Evolutionary conservation across 2,797 vertebrate species (phyloP).

Genomic region (Aeoliscus strigatus): DNA sequence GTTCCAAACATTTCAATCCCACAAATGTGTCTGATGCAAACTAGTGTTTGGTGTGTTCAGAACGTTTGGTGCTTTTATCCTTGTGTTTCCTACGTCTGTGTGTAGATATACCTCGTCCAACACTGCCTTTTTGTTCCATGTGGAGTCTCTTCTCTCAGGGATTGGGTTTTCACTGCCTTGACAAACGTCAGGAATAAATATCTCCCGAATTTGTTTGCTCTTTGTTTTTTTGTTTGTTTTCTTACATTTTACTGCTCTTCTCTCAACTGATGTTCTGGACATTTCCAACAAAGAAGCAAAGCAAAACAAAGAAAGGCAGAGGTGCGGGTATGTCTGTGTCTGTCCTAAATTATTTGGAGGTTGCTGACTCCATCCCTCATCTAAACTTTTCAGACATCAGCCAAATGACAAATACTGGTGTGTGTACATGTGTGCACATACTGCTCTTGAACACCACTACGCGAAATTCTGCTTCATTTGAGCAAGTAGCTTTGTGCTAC

Average conservation of each 20-base stretch:
- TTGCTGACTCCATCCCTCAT: constrained; percentile 15
- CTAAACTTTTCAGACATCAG: constrained; percentile 11
- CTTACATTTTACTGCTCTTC: constrained; percentile 15
- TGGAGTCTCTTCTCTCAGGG: constrained; percentile 46
- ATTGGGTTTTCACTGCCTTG: constrained; percentile 25
- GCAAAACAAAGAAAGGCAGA: no score
- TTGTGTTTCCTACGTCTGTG: background rate
- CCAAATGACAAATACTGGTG: constrained; percentile 22
- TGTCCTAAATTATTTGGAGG: constrained; percentile 20
- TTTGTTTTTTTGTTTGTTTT: constrained; percentile 3
- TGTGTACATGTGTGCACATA: constrained; percentile 14
- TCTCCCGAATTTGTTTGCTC: constrained; percentile 1
- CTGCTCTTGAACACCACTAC: no score
- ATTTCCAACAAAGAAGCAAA: no score
- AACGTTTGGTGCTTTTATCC: background rate
- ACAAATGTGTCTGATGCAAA: no score
- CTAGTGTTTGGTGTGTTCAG: background rate
- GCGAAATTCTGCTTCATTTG: no score
- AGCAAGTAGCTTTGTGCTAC: no score
- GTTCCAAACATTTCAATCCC: no score
- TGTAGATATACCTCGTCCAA: constrained; percentile 33
- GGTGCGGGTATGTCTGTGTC: constrained; percentile 8
- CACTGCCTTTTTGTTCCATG: constrained; percentile 23
- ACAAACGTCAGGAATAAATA: constrained; percentile 44
- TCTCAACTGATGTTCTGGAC: background rate